phyloP scores from a whole-genome alignment of 2,888 invertebrate genomes.

The Agrotis exclamationis region DNA sequence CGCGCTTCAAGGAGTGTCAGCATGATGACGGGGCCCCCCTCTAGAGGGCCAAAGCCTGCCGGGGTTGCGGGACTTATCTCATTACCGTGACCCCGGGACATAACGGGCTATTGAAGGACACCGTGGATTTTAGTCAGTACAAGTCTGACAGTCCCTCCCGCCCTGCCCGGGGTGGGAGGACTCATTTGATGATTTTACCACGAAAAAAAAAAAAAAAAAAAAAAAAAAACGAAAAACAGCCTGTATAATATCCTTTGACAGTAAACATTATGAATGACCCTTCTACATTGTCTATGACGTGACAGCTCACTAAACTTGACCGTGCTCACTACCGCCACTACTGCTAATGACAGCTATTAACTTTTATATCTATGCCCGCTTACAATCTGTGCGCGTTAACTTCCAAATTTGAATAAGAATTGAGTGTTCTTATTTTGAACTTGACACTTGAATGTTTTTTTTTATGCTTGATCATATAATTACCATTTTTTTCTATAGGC shows the following conservation, averaged over 20 bases:
- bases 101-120: too few relatives aligned
- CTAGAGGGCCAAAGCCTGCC: too few relatives aligned
- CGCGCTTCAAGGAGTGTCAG: too few relatives aligned
- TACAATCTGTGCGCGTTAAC: conserved; percentile 31
- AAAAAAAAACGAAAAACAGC: too few relatives aligned
- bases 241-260: background rate
- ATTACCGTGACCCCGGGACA: too few relatives aligned
- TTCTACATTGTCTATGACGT: conserved; percentile 35
- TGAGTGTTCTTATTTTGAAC: conserved; percentile 13
- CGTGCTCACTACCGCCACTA: conserved; percentile 13
- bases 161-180: too few relatives aligned
- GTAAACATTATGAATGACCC: background rate
- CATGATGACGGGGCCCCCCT: too few relatives aligned
- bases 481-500: background rate
- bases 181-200: too few relatives aligned
- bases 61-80: too few relatives aligned
- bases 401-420: conserved; percentile 43
- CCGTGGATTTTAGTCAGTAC: too few relatives aligned
- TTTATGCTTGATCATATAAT: background rate
- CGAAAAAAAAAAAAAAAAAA: too few relatives aligned
- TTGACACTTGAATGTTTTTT: background rate
- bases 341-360: conserved; percentile 48
- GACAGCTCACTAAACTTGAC: conserved; percentile 18
- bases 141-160: too few relatives aligned
- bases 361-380: conserved; percentile 44